Conservation (phyloP, 2,113 vertebrate species). For the Camelus bactrianus region DNA sequence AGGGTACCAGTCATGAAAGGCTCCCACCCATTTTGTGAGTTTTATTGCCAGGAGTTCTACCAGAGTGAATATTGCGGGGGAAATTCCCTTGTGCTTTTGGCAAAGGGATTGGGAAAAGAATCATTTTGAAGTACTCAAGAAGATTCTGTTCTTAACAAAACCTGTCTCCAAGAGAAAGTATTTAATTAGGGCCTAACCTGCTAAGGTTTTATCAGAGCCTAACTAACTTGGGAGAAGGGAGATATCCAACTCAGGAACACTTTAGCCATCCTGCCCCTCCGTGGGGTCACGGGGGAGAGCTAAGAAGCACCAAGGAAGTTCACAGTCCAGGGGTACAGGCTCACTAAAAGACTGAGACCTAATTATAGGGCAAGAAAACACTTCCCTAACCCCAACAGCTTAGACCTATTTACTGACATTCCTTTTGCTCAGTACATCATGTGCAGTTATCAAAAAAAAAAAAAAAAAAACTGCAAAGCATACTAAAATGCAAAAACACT, state of each 20-base stretch:
- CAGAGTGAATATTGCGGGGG: background rate
- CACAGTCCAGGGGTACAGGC: background rate
- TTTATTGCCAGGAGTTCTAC: background rate
- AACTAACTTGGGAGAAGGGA: background rate
- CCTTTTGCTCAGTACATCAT: background rate
- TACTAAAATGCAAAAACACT: background rate
- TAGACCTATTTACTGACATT: background rate
- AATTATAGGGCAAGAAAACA: background rate
- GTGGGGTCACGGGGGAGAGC: background rate
- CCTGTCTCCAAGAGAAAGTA: background rate
- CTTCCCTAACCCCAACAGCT: background rate
- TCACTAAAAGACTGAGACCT: background rate
- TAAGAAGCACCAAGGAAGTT: background rate
- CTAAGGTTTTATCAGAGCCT: background rate
- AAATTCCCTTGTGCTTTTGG: background rate
- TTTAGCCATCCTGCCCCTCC: background rate
- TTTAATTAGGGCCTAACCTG: background rate
- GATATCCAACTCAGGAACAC: background rate
- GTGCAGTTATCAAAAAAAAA: background rate
- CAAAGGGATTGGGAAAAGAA: background rate
- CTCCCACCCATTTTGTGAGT: background rate
- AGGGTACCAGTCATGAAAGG: background rate
- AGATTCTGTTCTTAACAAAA: background rate
- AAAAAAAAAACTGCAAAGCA: background rate
- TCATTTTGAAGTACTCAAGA: background rate